Evolutionary conservation across 92 coral and sea anemone genomes (phyloP).

Genomic region (Porites evermanni): DNA sequence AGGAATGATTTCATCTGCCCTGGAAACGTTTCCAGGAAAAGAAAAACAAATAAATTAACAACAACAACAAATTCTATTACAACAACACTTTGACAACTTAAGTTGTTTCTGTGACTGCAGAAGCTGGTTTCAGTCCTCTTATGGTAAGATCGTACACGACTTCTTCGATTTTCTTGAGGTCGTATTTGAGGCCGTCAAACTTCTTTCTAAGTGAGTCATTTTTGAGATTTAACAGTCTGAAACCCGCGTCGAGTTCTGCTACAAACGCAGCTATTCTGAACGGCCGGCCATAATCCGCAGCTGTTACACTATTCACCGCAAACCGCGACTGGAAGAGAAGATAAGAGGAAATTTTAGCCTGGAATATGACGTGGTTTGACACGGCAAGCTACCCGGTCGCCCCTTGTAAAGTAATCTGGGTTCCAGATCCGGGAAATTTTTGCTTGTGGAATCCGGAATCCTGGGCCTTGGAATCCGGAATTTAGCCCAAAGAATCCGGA

Average conservation of each 20-base stretch:
- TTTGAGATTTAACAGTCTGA: constrained; percentile 92
- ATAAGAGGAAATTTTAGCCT: not conserved
- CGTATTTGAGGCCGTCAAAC: constrained; percentile 98
- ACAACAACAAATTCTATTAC: no score
- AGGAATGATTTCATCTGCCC: no score
- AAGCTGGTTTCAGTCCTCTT: constrained; percentile 80
- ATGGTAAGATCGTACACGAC: constrained; percentile 97
- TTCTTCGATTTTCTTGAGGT: constrained; percentile 96
- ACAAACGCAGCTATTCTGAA: constrained; percentile 86
- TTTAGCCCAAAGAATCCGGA: no score
- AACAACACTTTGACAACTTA: not conserved
- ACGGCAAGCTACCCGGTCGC: no score
- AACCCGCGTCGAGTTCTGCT: constrained; percentile 95
- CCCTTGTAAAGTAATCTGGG: no score
- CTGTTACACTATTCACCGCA: constrained; percentile 96
- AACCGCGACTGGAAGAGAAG: constrained; percentile 83
- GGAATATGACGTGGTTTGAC: no score
- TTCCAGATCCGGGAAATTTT: no score
- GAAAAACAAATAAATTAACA: no score
- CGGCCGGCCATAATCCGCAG: constrained; percentile 89
- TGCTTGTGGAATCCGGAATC: no score
- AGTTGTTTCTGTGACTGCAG: constrained; percentile 12
- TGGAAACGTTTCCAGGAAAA: no score
- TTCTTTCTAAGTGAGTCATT: constrained; percentile 93
- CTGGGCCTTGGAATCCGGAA: no score